Conservation (phyloP, 2,888 invertebrate species). For the Tillus elongatus region DNA sequence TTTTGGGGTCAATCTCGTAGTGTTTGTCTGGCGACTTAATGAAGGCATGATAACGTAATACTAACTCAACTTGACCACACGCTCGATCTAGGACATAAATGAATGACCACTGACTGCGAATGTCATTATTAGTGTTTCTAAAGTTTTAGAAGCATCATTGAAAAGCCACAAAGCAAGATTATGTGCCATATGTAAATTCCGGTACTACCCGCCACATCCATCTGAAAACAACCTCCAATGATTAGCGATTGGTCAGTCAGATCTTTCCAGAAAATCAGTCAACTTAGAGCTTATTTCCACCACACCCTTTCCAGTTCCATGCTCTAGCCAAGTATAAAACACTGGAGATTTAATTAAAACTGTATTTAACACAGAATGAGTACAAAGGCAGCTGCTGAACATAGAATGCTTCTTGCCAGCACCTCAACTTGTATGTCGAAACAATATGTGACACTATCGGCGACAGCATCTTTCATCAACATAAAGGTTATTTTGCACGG, state of each 20-base stretch:
- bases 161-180: neutral
- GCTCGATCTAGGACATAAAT: neutral
- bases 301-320: neutral
- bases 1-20: no score
- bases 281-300: slow-evolving; percentile 1
- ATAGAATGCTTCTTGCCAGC: slow-evolving; percentile 3
- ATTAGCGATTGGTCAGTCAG: neutral
- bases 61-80: slow-evolving; percentile 1
- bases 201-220: slow-evolving; percentile 5
- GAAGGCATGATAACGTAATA: neutral
- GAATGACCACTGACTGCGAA: neutral
- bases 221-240: slow-evolving; percentile 4
- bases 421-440: neutral
- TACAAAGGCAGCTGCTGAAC: slow-evolving; percentile 1
- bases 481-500: neutral
- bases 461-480: neutral
- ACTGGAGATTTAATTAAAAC: neutral
- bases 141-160: neutral
- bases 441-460: slow-evolving; percentile 1
- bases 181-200: neutral
- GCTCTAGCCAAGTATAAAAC: slow-evolving; percentile 3
- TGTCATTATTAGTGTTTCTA: neutral
- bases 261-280: neutral
- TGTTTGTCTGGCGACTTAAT: no score
- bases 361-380: neutral